Conservation (phyloP, 2,888 invertebrate species). For the Leptogaster cylindrica region DNA sequence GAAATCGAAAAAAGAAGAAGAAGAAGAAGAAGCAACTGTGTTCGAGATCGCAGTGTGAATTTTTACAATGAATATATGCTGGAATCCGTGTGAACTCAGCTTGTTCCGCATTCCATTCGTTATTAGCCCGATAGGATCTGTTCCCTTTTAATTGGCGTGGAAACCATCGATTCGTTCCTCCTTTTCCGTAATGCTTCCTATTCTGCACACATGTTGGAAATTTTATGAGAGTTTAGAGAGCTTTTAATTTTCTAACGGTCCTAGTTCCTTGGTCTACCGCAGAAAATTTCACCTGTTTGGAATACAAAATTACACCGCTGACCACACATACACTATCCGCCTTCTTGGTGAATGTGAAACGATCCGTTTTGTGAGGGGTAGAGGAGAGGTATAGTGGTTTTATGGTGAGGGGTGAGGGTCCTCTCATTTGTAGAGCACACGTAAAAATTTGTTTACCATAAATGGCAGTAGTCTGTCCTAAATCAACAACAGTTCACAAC, state of each 20-base stretch:
- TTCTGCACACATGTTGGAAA: too few relatives aligned
- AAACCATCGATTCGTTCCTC: too few relatives aligned
- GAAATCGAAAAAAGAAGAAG: too few relatives aligned
- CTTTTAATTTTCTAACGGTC: slow-evolving; percentile 24
- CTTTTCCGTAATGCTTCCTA: too few relatives aligned
- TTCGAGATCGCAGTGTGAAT: too few relatives aligned
- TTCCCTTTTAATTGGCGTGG: too few relatives aligned
- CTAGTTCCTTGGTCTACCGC: slow-evolving; percentile 14
- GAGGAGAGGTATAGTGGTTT: neutral
- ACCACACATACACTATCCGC: slow-evolving; percentile 6
- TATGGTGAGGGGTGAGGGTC: neutral
- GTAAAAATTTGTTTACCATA: slow-evolving; percentile 28
- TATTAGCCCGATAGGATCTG: too few relatives aligned
- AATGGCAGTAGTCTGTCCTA: slow-evolving; percentile 9
- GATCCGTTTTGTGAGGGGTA: neutral
- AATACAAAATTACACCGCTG: slow-evolving; percentile 17
- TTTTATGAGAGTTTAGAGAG: slow-evolving; percentile 10
- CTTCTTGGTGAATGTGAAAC: neutral
- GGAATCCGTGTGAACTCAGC: too few relatives aligned
- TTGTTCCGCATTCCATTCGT: too few relatives aligned
- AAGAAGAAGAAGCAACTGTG: too few relatives aligned
- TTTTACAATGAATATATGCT: too few relatives aligned
- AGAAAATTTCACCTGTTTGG: slow-evolving; percentile 9
- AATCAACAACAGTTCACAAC: slow-evolving; percentile 18
- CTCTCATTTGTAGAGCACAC: slow-evolving; percentile 26